phyloP scores from a whole-genome alignment of 2,888 invertebrate species.

The Tachina grossa region DNA sequence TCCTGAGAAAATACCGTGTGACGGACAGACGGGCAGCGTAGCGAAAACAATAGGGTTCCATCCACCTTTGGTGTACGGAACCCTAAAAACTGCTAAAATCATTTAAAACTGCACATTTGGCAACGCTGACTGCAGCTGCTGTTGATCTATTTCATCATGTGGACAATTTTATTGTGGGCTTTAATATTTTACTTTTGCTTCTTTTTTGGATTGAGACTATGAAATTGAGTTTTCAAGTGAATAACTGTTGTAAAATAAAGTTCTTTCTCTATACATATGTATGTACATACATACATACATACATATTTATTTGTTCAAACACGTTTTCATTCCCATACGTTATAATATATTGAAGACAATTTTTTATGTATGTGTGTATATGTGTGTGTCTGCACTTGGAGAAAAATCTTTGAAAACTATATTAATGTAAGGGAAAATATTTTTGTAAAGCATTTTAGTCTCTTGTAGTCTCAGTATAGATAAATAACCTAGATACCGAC shows the following conservation, averaged over 20 bases:
- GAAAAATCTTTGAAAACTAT: background rate
- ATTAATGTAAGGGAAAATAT: too few relatives aligned
- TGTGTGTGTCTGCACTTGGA: slow-evolving; percentile 3
- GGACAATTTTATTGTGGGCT: slow-evolving; percentile 39
- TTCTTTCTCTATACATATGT: slow-evolving; percentile 9
- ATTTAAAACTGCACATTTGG: too few relatives aligned
- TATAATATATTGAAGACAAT: slow-evolving; percentile 7
- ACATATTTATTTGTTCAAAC: slow-evolving; percentile 54
- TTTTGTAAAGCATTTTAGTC: too few relatives aligned
- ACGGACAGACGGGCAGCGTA: too few relatives aligned
- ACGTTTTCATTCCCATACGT: slow-evolving; percentile 4
- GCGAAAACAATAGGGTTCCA: too few relatives aligned
- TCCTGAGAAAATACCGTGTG: too few relatives aligned
- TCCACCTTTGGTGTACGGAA: too few relatives aligned
- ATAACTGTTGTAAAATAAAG: slow-evolving; percentile 54
- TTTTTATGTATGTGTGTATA: background rate
- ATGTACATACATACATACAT: too few relatives aligned
- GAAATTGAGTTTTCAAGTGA: slow-evolving; percentile 62
- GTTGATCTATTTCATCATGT: slow-evolving; percentile 12
- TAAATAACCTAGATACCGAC: too few relatives aligned
- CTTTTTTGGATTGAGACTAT: slow-evolving; percentile 3
- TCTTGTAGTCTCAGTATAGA: too few relatives aligned
- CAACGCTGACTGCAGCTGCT: background rate
- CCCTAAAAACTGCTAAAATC: too few relatives aligned
- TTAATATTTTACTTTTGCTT: background rate